A percentile compares a stretch with the other conserved stretches of the same genome.
Evolutionary conservation across 2,888 invertebrate species (phyloP).

Genomic region (Cyrtodaria siliqua): DNA sequence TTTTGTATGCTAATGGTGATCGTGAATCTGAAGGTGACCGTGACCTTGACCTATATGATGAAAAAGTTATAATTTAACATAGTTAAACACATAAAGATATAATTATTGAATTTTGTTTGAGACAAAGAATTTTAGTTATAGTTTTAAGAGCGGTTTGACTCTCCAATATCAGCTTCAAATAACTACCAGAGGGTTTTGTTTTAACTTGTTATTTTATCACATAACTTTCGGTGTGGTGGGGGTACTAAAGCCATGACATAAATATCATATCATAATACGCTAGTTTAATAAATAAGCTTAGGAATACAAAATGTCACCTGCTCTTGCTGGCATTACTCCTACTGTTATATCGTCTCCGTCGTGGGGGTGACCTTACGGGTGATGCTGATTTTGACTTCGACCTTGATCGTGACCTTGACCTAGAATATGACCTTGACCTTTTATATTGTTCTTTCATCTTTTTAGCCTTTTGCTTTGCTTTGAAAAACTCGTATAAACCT

Average conservation of each 20-base stretch:
- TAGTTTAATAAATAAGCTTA: not conserved
- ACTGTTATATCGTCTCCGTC: conserved; percentile 20
- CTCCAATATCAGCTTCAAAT: too few species aligned
- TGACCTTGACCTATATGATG: conserved; percentile 24
- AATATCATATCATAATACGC: not conserved
- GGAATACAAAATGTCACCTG: not conserved
- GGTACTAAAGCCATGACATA: not conserved
- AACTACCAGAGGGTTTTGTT: too few species aligned
- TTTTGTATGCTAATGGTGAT: conserved; percentile 78
- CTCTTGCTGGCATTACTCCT: not conserved
- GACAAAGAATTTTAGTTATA: too few species aligned
- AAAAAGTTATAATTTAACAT: too few species aligned
- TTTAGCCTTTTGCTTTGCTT: conserved; percentile 96
- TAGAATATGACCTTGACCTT: conserved; percentile 78
- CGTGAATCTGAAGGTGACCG: conserved; percentile 58
- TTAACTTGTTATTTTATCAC: too few species aligned
- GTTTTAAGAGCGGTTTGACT: too few species aligned
- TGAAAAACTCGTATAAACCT: conserved; percentile 98
- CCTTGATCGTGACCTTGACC: conserved; percentile 80
- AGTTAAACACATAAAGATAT: too few species aligned
- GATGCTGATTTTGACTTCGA: conserved; percentile 70
- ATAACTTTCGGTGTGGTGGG: too few species aligned
- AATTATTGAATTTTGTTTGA: too few species aligned
- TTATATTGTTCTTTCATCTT: conserved; percentile 89
- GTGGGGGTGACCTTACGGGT: conserved; percentile 39